Evolutionary conservation across 2,888 invertebrate species (phyloP).

Genomic region (Mesorhabditis belari): DNA sequence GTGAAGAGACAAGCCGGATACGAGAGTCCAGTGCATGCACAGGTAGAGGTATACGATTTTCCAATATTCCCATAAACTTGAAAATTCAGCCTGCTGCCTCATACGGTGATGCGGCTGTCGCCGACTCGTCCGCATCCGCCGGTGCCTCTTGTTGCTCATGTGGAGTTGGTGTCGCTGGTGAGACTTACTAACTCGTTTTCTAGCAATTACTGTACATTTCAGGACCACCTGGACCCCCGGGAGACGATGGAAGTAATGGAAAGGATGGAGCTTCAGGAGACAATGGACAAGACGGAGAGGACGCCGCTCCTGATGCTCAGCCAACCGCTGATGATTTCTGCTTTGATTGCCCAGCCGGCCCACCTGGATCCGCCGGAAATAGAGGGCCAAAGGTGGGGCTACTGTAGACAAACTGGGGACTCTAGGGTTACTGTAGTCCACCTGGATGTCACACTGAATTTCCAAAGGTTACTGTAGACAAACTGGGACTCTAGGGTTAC

Average conservation of each 20-base stretch:
- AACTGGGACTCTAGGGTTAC: too few species aligned
- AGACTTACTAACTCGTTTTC: too few species aligned
- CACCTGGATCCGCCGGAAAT: constrained; percentile 31
- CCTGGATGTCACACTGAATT: too few species aligned
- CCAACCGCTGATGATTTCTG: constrained; percentile 34
- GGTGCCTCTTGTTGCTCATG: constrained; percentile 40
- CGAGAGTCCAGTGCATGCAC: constrained; percentile 11
- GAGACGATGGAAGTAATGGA: constrained; percentile 38
- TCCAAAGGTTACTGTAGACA: too few species aligned
- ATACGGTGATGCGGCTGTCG: constrained; percentile 19
- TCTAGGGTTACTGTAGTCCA: too few species aligned
- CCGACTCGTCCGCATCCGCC: constrained; percentile 6
- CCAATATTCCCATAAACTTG: not conserved
- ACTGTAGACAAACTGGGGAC: too few species aligned
- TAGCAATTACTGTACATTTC: too few species aligned
- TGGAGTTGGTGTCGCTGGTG: constrained; percentile 18
- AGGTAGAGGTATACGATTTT: not conserved
- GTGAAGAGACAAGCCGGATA: constrained; percentile 36
- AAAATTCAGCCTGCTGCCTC: too few species aligned
- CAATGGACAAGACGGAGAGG: constrained; percentile 24
- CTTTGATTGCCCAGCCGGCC: constrained; percentile 34
- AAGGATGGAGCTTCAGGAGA: constrained; percentile 41
- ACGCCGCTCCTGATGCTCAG: constrained; percentile 28
- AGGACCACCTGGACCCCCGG: constrained; percentile 38
- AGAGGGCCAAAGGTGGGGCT: constrained; percentile 11